Percentiles rank a stretch among this genome's conserved stretches.
phyloP scores from a whole-genome alignment of 2,888 invertebrate species.

The Notodonta ziczac region DNA sequence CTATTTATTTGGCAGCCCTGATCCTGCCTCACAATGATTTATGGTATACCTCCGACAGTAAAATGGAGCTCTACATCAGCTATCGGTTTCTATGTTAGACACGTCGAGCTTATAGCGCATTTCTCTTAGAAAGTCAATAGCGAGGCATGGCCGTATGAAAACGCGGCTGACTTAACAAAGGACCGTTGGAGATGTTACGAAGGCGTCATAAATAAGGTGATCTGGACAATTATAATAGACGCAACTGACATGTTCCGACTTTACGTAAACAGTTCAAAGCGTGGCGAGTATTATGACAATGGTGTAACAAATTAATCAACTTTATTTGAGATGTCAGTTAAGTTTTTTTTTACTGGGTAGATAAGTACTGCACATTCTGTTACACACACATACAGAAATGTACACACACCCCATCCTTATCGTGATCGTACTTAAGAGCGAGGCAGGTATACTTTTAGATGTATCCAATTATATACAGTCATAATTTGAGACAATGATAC shows the following conservation, averaged over 20 bases:
- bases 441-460: too few species aligned
- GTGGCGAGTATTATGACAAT: too few species aligned
- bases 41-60: slow-evolving; percentile 31
- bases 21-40: slow-evolving; percentile 15
- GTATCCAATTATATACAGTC: too few species aligned
- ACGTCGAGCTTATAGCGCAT: slow-evolving; percentile 13
- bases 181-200: not conserved
- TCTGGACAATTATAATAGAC: not conserved
- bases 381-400: too few species aligned
- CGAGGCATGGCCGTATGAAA: slow-evolving; percentile 20
- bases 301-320: not conserved
- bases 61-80: slow-evolving; percentile 32
- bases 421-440: too few species aligned
- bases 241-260: not conserved
- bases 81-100: slow-evolving; percentile 14
- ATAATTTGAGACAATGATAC: too few species aligned
- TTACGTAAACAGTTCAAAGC: not conserved
- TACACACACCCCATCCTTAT: too few species aligned
- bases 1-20: not conserved
- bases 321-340: too few species aligned
- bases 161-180: slow-evolving; percentile 18
- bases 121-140: slow-evolving; percentile 33
- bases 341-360: too few species aligned
- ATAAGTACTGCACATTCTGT: too few species aligned
- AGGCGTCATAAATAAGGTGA: not conserved